Evolutionary conservation across 2,113 vertebrate species (phyloP).

Genomic region (Pipa parva): DNA sequence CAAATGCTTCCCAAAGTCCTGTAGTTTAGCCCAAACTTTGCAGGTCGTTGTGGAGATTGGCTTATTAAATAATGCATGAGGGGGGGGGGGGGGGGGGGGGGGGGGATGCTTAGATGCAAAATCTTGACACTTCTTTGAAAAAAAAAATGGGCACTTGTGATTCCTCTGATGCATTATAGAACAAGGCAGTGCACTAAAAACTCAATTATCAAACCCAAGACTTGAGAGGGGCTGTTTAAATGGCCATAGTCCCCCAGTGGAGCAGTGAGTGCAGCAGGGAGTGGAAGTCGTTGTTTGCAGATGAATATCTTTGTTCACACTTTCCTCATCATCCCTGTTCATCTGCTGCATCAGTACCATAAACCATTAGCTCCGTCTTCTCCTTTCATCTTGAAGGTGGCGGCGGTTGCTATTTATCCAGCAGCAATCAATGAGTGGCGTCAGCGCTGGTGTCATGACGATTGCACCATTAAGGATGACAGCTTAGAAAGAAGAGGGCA

Average conservation of each 20-base stretch:
- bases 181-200: slow-evolving; percentile 53
- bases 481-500: slow-evolving; percentile 90
- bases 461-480: slow-evolving; percentile 93
- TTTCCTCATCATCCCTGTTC: slow-evolving; percentile 62
- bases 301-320: slow-evolving; percentile 68
- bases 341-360: slow-evolving; percentile 65
- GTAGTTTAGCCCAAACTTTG: too few relatives aligned
- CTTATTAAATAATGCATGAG: slow-evolving; percentile 46
- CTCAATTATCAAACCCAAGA: slow-evolving; percentile 49
- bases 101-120: slow-evolving; percentile 13
- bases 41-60: too few relatives aligned
- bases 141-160: slow-evolving; percentile 41
- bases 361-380: slow-evolving; percentile 67
- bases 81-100: too few relatives aligned
- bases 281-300: slow-evolving; percentile 45
- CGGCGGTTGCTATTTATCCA: slow-evolving; percentile 86
- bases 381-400: slow-evolving; percentile 71
- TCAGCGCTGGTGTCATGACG: slow-evolving; percentile 92
- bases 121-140: slow-evolving; percentile 50
- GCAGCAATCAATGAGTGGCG: slow-evolving; percentile 87
- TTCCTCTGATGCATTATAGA: slow-evolving; percentile 53
- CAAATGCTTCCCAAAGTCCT: too few relatives aligned
- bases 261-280: slow-evolving; percentile 33
- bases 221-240: not conserved
- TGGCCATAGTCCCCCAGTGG: slow-evolving; percentile 17